Percentiles rank a stretch among this genome's conserved stretches.
These are phyloP conservation scores for Anas acuta DNA, from an alignment of 2,797 vertebrate genomes.

Conservation along the genomic window DNA sequence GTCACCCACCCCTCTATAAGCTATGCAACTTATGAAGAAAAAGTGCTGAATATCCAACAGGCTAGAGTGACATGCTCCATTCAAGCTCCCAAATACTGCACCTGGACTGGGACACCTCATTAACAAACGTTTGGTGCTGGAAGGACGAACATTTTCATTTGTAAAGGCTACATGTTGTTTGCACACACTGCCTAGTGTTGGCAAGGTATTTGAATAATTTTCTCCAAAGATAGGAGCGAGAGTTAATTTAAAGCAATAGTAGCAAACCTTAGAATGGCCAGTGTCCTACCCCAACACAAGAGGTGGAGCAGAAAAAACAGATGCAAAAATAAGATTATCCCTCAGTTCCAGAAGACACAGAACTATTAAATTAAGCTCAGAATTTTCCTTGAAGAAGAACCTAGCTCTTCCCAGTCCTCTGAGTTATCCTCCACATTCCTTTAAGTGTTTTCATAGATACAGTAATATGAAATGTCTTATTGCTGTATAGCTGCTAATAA, in stretches of 20 bases:
- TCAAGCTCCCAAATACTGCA: neutral
- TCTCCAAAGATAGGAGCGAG: neutral
- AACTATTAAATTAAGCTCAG: constrained; percentile 1
- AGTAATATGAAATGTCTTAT: neutral
- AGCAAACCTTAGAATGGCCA: neutral
- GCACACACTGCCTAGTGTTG: neutral
- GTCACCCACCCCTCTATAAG: neutral
- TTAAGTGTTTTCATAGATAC: constrained; percentile 22
- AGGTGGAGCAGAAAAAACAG: neutral
- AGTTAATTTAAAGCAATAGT: neutral
- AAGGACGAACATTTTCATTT: neutral
- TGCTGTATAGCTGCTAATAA: constrained; percentile 39
- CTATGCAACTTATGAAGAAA: neutral
- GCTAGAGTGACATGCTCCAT: neutral
- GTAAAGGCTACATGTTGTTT: neutral
- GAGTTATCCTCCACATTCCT: constrained; percentile 29
- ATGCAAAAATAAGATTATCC: neutral
- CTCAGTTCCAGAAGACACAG: neutral
- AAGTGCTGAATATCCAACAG: neutral
- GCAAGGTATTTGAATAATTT: neutral
- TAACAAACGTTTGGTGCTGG: neutral
- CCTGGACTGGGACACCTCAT: neutral
- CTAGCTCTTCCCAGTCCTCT: neutral
- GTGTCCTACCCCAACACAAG: neutral
- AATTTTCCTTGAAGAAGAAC: neutral